Conservation (phyloP, 2,888 invertebrate genomes). For the Microctonus hyperodae region DNA sequence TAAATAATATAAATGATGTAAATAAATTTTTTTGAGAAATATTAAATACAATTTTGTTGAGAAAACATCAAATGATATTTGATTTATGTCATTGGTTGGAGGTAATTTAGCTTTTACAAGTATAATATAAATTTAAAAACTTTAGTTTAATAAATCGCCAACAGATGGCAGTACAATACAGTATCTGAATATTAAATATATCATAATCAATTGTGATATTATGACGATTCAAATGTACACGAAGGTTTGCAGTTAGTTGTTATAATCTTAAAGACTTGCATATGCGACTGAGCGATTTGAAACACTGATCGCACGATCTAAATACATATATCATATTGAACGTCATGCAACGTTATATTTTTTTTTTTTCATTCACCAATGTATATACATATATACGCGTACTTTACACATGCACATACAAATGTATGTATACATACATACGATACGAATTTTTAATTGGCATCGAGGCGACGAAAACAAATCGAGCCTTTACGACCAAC, state of each 20-base stretch:
- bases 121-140: background rate
- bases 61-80: too few relatives aligned
- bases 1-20: too few relatives aligned
- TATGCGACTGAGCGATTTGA: background rate
- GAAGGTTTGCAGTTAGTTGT: background rate
- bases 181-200: background rate
- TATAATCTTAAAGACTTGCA: background rate
- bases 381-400: background rate
- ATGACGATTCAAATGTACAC: background rate
- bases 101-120: background rate
- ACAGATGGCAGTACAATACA: background rate
- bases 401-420: background rate
- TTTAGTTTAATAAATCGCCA: background rate
- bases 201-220: background rate
- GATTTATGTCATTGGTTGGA: background rate
- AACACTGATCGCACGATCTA: conserved; percentile 13
- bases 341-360: conserved; percentile 10
- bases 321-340: conserved; percentile 18
- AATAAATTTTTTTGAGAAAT: too few relatives aligned
- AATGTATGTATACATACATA: background rate
- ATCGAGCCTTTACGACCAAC: conserved; percentile 37
- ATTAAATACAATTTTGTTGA: too few relatives aligned
- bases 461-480: conserved; percentile 40
- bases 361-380: background rate
- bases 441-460: conserved; percentile 27